Base-by-base conservation (phyloP, 2,797 vertebrate species). In the Centroberyx gerrardi region DNA sequence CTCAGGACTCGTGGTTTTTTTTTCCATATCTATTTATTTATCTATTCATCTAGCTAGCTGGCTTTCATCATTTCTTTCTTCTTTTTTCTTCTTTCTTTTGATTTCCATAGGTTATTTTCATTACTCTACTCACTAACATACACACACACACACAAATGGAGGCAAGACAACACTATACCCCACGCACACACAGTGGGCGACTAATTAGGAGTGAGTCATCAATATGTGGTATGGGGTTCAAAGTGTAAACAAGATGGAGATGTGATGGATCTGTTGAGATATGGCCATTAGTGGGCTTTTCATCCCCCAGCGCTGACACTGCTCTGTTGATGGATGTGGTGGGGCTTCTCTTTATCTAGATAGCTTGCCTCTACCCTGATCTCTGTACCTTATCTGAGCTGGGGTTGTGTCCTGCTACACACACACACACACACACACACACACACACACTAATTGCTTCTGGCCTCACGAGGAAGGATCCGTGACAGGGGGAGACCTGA, bases 151-250 rank as follows among this genome's bases (percentile, higher is more conserved):
- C 52, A 70, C 60, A 69, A 65, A 58, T 70, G 46, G 15, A 22
- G 15, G 22, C n/a, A 22, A 17, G 68, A 85, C 66, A 86, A 86
- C 62, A 69, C 4, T 10, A 85, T 76, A 62, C 68, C 71, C 48
- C 42, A 29, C 58, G 63, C 61, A 80, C 56, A 82, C 22, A 27
- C 22, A 72, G 63, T 46, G 65, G 68, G 74, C 65, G 52, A 53
- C 75, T 92, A 87, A 89, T 87, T 80, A 90, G 78, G 36, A 38
- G 72, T 90, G 87, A 91, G 84, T 90, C 89, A 90, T 90, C 82
- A 62, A 53, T 85, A 62, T 77, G 83, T 69, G 84, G 72, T 84
- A 65, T 69, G 86, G 84, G 79, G 81, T 84, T 86, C 64, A 78
- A 78, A 79, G 78, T 90, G 85, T 85, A 90, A 88, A 87, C 85